Conservation (phyloP, 1,140 invertebrate genomes). For the Zaprionus africanus region DNA sequence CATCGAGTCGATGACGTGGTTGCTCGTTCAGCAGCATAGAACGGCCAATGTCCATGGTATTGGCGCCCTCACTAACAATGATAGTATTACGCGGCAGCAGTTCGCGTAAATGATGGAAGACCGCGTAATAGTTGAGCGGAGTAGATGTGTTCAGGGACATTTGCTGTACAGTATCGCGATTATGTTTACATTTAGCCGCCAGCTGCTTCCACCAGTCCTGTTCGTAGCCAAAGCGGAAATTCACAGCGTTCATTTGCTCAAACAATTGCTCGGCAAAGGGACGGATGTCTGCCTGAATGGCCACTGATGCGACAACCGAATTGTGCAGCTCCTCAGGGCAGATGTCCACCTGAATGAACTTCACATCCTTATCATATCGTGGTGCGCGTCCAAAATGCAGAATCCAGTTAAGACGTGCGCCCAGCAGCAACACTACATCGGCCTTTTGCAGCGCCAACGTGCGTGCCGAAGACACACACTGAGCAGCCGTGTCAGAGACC, state of each 20-base stretch:
- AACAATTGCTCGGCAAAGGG: constrained; percentile 88
- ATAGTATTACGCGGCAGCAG: constrained; percentile 92
- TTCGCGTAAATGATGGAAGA: constrained; percentile 92
- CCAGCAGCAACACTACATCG: constrained; percentile 95
- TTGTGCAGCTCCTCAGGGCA: constrained; percentile 96
- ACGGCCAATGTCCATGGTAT: constrained; percentile 99
- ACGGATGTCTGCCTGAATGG: constrained; percentile 92
- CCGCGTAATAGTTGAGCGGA: constrained; percentile 97
- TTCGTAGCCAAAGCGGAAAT: constrained; percentile 85
- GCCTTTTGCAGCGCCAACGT: constrained; percentile 94
- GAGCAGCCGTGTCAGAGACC: constrained; percentile 91
- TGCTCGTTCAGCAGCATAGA: constrained; percentile 93
- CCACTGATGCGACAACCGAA: constrained; percentile 90
- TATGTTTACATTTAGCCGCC: constrained; percentile 87
- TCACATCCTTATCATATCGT: constrained; percentile 92
- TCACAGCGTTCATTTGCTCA: constrained; percentile 85
- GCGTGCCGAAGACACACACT: constrained; percentile 93
- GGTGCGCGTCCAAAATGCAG: constrained; percentile 97
- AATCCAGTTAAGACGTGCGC: constrained; percentile 98
- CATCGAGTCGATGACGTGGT: constrained; percentile 94
- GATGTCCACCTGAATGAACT: constrained; percentile 97
- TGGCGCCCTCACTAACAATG: constrained; percentile 98
- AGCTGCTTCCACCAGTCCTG: constrained; percentile 87
- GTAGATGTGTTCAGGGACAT: constrained; percentile 86
- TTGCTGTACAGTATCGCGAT: constrained; percentile 87